phyloP scores from a whole-genome alignment of 2,888 invertebrate species.

The Teinopalpus imperialis region DNA sequence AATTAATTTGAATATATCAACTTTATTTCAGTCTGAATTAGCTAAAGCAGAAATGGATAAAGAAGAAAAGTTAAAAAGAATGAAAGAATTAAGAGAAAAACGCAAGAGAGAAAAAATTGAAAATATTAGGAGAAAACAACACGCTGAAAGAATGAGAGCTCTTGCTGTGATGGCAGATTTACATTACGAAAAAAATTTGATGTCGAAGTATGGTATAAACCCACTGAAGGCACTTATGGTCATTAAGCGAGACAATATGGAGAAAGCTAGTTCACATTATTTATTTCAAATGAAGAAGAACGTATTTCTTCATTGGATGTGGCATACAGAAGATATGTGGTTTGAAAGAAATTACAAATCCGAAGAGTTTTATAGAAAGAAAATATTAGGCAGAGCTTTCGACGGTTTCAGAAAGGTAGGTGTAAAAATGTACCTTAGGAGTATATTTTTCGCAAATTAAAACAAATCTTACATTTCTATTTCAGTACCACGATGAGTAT shows the following conservation, averaged over 20 bases:
- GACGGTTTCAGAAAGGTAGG: slow-evolving; percentile 72
- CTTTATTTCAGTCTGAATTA: slow-evolving; percentile 60
- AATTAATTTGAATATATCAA: no score
- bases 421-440: no score
- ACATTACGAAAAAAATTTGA: slow-evolving; percentile 68
- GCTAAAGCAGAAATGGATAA: slow-evolving; percentile 81
- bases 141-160: slow-evolving; percentile 65
- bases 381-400: slow-evolving; percentile 69
- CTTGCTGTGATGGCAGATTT: slow-evolving; percentile 76
- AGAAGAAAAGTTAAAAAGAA: slow-evolving; percentile 82
- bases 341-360: slow-evolving; percentile 81
- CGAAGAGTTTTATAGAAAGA: slow-evolving; percentile 75
- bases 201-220: slow-evolving; percentile 60
- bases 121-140: slow-evolving; percentile 82
- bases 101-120: slow-evolving; percentile 83
- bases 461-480: no score
- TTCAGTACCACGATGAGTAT: slow-evolving; percentile 45
- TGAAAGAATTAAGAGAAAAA: slow-evolving; percentile 83
- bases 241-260: slow-evolving; percentile 59
- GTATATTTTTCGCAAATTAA: no score
- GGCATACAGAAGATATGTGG: slow-evolving; percentile 71
- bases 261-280: slow-evolving; percentile 73
- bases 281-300: slow-evolving; percentile 70
- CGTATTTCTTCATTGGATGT: slow-evolving; percentile 77
- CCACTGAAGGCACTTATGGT: slow-evolving; percentile 56